These are phyloP conservation scores for Ptychoptera contaminata DNA, from an alignment of 2,888 invertebrate genomes.

Conservation along the genomic window DNA sequence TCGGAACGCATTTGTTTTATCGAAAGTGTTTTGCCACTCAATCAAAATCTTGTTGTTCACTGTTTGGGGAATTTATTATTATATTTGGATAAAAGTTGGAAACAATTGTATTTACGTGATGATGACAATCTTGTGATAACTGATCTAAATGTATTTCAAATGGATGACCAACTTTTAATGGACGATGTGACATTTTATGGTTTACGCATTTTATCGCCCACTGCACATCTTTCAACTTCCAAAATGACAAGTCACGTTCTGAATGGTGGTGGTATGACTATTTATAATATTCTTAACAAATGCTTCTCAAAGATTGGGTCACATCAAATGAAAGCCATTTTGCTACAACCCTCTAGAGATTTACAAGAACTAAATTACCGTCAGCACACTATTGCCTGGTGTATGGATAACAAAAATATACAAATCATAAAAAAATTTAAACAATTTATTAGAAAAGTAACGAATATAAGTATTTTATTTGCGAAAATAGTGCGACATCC, in stretches of 20 bases:
- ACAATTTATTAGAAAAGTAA: slow-evolving; percentile 8
- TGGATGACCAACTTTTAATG: slow-evolving; percentile 40
- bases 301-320: slow-evolving; percentile 12
- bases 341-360: slow-evolving; percentile 12
- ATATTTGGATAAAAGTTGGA: slow-evolving; percentile 11
- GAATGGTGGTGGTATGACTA: slow-evolving; percentile 37
- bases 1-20: slow-evolving; percentile 10
- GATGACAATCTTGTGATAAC: slow-evolving; percentile 8
- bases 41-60: slow-evolving; percentile 10
- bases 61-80: slow-evolving; percentile 12
- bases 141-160: slow-evolving; percentile 18
- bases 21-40: slow-evolving; percentile 12
- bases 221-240: slow-evolving; percentile 51
- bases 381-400: slow-evolving; percentile 11
- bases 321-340: slow-evolving; percentile 9
- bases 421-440: slow-evolving; percentile 5
- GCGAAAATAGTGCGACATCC: slow-evolving; percentile 7
- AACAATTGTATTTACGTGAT: slow-evolving; percentile 9
- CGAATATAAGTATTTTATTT: slow-evolving; percentile 8
- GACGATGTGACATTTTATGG: slow-evolving; percentile 44
- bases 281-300: slow-evolving; percentile 11
- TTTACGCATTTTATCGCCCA: slow-evolving; percentile 47
- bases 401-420: slow-evolving; percentile 4
- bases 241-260: slow-evolving; percentile 37
- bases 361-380: slow-evolving; percentile 8